A percentile compares a stretch with the other conserved stretches of the same genome.
phyloP scores from a whole-genome alignment of 2,888 invertebrate species.

The Abrostola tripartita region DNA sequence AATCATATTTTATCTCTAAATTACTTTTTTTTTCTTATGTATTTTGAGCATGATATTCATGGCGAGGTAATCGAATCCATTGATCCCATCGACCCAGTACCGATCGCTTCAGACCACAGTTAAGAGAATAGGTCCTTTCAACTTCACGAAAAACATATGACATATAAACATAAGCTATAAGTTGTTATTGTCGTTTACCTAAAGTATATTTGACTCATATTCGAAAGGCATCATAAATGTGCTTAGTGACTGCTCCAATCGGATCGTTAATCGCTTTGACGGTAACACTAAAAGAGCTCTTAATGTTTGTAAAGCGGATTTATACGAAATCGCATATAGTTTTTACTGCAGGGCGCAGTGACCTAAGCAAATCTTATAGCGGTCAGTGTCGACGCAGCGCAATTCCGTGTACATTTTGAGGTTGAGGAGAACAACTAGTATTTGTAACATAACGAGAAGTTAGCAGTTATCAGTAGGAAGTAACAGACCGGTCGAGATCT shows the following conservation, averaged over 20 bases:
- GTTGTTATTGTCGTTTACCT: too few species aligned
- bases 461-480: slow-evolving; percentile 63
- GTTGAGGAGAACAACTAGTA: slow-evolving; percentile 39
- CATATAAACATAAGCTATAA: too few species aligned
- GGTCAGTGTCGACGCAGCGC: slow-evolving; percentile 26
- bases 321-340: neutral
- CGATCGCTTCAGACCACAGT: too few species aligned
- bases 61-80: too few species aligned
- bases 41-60: too few species aligned
- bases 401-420: slow-evolving; percentile 26
- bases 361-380: slow-evolving; percentile 29
- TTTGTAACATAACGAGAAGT: slow-evolving; percentile 28
- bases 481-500: slow-evolving; percentile 62
- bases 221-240: neutral
- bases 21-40: too few species aligned
- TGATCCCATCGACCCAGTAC: too few species aligned
- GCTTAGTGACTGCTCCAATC: neutral
- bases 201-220: neutral
- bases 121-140: too few species aligned
- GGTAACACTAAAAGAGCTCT: neutral
- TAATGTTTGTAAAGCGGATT: neutral
- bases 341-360: slow-evolving; percentile 16
- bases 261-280: neutral
- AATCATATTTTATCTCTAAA: neutral
- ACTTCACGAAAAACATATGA: too few species aligned